Conservation (phyloP, 2,113 vertebrate species). For the Sapajus apella region DNA sequence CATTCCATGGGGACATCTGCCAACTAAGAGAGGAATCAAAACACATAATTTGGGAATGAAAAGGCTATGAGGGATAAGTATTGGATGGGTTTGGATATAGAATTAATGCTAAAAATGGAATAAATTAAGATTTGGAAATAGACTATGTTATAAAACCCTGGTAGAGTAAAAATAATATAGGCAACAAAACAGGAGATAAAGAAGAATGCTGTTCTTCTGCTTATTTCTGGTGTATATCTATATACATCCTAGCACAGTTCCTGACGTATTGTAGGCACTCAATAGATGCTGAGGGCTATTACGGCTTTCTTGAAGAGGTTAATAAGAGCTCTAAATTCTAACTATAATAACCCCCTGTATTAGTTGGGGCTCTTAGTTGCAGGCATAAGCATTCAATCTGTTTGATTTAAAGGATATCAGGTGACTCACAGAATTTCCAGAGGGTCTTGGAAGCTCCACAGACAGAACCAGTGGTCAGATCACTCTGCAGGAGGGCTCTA, state of each 20-base stretch:
- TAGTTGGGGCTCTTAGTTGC: neutral
- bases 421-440: neutral
- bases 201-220: neutral
- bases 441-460: neutral
- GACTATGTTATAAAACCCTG: neutral
- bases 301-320: neutral
- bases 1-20: neutral
- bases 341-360: neutral
- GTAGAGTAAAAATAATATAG: neutral
- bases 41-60: neutral
- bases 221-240: neutral
- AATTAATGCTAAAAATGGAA: neutral
- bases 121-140: neutral
- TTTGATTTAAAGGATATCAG: neutral
- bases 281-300: too few relatives aligned
- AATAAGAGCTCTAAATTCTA: neutral
- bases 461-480: neutral
- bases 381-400: neutral
- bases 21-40: neutral
- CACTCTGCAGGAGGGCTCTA: neutral
- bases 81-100: neutral
- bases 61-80: neutral
- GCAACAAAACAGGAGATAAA: neutral
- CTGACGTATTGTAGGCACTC: neutral
- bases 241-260: neutral